Evolutionary conservation across 2,888 invertebrate species (phyloP).

Genomic region (Diarsia brunnea): DNA sequence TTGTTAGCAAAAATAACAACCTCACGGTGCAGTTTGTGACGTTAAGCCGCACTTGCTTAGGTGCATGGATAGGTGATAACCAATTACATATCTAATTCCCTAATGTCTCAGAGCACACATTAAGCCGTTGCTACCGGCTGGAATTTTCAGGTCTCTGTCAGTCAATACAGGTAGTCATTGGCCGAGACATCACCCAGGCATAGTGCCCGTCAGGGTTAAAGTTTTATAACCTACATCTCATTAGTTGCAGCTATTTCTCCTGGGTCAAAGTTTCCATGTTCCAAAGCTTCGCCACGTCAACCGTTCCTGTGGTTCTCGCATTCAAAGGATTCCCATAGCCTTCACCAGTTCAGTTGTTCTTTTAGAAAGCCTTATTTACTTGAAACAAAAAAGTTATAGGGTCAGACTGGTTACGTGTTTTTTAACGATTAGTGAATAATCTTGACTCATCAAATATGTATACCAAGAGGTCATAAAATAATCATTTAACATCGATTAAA

Average conservation of each 20-base stretch:
- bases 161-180: background rate
- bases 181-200: background rate
- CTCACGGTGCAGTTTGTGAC: background rate
- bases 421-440: background rate
- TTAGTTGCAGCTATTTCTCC: background rate
- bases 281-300: background rate
- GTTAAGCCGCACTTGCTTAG: background rate
- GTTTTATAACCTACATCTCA: background rate
- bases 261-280: background rate
- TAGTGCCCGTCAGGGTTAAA: too few species aligned
- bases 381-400: background rate
- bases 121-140: background rate
- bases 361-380: background rate
- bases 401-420: background rate
- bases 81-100: background rate
- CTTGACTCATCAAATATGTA: background rate
- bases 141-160: background rate
- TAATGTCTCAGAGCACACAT: background rate
- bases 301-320: background rate
- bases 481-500: slow-evolving; percentile 9
- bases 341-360: background rate
- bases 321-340: background rate
- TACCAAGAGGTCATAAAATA: slow-evolving; percentile 18
- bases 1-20: background rate
- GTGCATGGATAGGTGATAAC: background rate